A percentile compares a stretch with the other conserved stretches of the same genome.
Evolutionary conservation across 2,797 vertebrate species (phyloP).

Genomic region (Rhinella marina): DNA sequence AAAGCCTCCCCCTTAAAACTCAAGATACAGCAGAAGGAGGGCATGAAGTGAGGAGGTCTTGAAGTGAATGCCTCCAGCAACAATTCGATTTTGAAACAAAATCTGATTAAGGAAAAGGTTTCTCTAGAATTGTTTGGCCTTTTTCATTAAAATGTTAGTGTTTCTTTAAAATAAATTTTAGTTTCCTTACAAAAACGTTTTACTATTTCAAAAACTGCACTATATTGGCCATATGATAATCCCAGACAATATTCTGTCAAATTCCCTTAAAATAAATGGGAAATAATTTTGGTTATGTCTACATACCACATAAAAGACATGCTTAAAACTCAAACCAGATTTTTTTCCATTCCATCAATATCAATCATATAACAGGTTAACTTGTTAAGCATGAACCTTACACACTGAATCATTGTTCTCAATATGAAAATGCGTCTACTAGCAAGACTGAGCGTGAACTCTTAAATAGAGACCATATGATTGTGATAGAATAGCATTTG

Average conservation of each 20-base stretch:
- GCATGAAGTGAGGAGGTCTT: too few relatives aligned
- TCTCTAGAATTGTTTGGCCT: too few relatives aligned
- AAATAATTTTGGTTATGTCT: slow-evolving; percentile 8
- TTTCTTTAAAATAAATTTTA: not conserved
- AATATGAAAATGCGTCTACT: slow-evolving; percentile 15
- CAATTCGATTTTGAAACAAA: too few relatives aligned
- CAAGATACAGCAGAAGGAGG: too few relatives aligned
- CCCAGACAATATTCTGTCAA: not conserved
- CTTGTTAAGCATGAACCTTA: slow-evolving; percentile 34
- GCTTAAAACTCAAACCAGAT: slow-evolving; percentile 44
- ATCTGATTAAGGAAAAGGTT: too few relatives aligned
- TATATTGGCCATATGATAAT: not conserved
- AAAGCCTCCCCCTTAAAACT: too few relatives aligned
- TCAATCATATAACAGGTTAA: slow-evolving; percentile 29
- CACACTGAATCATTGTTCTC: slow-evolving; percentile 40
- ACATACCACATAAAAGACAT: not conserved
- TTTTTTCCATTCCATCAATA: slow-evolving; percentile 26
- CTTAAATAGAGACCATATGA: slow-evolving; percentile 51
- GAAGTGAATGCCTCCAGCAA: too few relatives aligned
- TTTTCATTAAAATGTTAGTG: not conserved
- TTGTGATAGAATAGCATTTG: slow-evolving; percentile 1
- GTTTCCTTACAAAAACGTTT: not conserved
- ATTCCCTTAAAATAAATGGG: slow-evolving; percentile 24
- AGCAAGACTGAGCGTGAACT: not conserved
- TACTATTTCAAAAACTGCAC: not conserved